phyloP scores from a whole-genome alignment of 2,113 vertebrate genomes.

The Myiozetetes cayanensis region DNA sequence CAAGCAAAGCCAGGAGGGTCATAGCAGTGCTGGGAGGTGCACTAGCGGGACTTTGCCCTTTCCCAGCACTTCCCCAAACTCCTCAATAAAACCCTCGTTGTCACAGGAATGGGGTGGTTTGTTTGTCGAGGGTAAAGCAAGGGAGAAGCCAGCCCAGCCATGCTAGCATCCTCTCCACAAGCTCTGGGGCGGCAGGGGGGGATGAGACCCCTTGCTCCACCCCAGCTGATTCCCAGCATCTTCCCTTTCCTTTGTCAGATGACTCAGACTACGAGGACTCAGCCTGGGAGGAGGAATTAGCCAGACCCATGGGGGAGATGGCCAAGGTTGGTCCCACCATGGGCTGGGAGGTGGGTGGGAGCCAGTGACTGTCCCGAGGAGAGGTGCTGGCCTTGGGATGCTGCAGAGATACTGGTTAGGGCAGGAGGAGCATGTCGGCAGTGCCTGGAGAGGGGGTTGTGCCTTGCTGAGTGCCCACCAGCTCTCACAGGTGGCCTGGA shows the following conservation, averaged over 20 bases:
- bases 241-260: slow-evolving; percentile 25
- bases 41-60: neutral
- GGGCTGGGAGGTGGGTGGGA: neutral
- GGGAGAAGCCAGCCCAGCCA: neutral
- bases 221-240: neutral
- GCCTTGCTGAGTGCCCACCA: neutral
- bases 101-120: neutral
- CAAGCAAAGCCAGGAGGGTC: rapidly evolving
- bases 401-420: neutral
- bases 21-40: neutral
- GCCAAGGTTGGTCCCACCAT: neutral
- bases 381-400: neutral
- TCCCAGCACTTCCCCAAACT: neutral
- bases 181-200: neutral
- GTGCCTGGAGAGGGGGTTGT: neutral
- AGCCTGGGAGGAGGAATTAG: neutral
- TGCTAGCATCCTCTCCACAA: neutral
- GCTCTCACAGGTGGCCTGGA: neutral
- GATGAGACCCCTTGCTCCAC: neutral
- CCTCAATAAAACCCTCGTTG: neutral
- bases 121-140: neutral
- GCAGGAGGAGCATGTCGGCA: neutral
- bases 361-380: neutral
- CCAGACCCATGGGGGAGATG: neutral
- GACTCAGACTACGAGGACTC: slow-evolving; percentile 40